These are phyloP conservation scores for Prionchulus punctatus DNA, from an alignment of 2,888 invertebrate species.

Conservation along the genomic window DNA sequence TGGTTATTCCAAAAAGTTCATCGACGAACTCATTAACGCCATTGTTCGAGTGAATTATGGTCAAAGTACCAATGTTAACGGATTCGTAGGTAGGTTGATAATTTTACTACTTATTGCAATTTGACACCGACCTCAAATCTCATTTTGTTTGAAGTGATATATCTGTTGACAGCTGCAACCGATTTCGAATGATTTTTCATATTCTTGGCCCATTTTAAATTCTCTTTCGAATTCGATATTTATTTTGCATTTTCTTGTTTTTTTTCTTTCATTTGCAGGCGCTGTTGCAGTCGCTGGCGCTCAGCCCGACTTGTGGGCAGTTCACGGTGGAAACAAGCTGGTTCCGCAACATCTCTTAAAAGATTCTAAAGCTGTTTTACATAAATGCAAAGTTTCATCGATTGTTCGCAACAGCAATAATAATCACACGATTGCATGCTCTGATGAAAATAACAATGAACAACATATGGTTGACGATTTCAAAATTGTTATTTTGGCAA, in stretches of 20 bases:
- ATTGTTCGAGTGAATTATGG: slow-evolving; percentile 47
- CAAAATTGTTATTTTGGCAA: slow-evolving; percentile 45
- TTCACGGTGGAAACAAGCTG: slow-evolving; percentile 45
- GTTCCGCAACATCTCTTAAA: slow-evolving; percentile 36
- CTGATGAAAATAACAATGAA: neutral
- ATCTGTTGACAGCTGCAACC: too few relatives aligned
- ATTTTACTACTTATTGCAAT: neutral
- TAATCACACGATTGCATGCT: neutral
- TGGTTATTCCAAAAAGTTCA: slow-evolving; percentile 39
- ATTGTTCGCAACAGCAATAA: neutral
- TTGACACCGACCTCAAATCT: neutral
- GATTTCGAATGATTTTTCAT: too few relatives aligned
- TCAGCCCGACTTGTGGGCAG: slow-evolving; percentile 42
- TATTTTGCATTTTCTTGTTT: too few relatives aligned
- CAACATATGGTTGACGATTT: slow-evolving; percentile 28
- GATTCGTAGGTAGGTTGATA: slow-evolving; percentile 41
- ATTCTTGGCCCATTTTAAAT: too few relatives aligned
- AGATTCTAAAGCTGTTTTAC: slow-evolving; percentile 35
- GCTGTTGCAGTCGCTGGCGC: slow-evolving; percentile 43
- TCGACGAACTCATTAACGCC: slow-evolving; percentile 44
- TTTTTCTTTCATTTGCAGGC: slow-evolving; percentile 34
- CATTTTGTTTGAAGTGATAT: too few relatives aligned
- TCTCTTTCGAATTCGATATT: too few relatives aligned
- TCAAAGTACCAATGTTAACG: slow-evolving; percentile 42
- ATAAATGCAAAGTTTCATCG: slow-evolving; percentile 15